These are phyloP conservation scores for Dastarcus helophoroides DNA, from an alignment of 2,888 invertebrate genomes.

Conservation along the genomic window DNA sequence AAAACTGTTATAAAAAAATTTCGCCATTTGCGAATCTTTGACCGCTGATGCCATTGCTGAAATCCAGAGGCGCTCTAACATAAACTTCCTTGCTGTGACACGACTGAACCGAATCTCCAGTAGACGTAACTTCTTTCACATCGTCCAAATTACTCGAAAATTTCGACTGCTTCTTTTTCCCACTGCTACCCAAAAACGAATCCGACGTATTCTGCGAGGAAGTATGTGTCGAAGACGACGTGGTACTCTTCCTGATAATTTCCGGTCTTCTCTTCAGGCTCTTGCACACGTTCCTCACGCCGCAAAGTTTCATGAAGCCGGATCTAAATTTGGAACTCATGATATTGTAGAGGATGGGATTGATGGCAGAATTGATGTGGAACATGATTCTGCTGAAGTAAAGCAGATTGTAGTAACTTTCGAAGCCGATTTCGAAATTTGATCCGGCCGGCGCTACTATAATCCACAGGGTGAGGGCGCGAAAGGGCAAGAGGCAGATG, in stretches of 20 bases:
- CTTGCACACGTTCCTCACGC: constrained; percentile 30
- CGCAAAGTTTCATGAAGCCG: constrained; percentile 60
- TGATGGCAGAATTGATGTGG: constrained; percentile 82
- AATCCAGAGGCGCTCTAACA: constrained; percentile 26
- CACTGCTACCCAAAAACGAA: constrained; percentile 50
- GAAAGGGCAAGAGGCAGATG: constrained; percentile 78
- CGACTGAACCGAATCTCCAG: constrained; percentile 14
- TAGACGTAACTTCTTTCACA: constrained; percentile 23
- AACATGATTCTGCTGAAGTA: constrained; percentile 81
- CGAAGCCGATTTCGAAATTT: constrained; percentile 55
- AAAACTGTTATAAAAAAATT: too few relatives aligned
- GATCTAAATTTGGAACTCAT: constrained; percentile 86
- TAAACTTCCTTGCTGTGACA: constrained; percentile 23
- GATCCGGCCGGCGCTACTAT: constrained; percentile 62
- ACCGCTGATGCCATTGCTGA: constrained; percentile 20
- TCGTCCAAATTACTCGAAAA: constrained; percentile 27
- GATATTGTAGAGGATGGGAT: constrained; percentile 83
- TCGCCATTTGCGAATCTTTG: constrained; percentile 27
- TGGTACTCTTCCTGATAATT: constrained; percentile 52
- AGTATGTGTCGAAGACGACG: constrained; percentile 44
- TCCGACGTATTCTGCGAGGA: constrained; percentile 47
- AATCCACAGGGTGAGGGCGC: constrained; percentile 79
- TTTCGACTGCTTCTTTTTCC: constrained; percentile 30
- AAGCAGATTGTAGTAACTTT: constrained; percentile 70
- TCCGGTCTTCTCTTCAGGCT: constrained; percentile 35